phyloP scores from a whole-genome alignment of 1,140 invertebrate species.

The Anastrepha ludens region DNA sequence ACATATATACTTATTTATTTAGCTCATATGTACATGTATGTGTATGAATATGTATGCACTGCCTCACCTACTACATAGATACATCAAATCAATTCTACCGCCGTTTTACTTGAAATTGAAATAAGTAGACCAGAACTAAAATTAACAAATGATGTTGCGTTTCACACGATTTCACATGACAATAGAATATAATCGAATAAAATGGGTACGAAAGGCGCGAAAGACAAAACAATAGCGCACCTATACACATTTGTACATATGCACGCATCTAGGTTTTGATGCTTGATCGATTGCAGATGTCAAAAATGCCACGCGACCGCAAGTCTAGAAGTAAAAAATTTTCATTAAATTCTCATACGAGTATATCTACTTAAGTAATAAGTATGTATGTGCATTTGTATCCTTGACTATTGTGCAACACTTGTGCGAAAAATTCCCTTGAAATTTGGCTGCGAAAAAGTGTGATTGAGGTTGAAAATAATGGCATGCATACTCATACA shows the following conservation, averaged over 20 bases:
- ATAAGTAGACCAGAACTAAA: constrained; percentile 59
- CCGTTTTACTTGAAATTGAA: not conserved
- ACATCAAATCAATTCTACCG: not conserved
- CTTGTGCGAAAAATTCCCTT: constrained; percentile 50
- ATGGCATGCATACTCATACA: not conserved
- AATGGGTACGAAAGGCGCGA: not conserved
- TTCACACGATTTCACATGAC: constrained; percentile 56
- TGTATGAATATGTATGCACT: not conserved
- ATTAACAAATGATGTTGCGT: constrained; percentile 56
- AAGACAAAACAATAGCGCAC: not conserved
- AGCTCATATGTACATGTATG: not conserved
- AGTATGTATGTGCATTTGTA: not conserved
- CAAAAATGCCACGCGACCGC: constrained; percentile 60
- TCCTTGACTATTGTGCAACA: constrained; percentile 43
- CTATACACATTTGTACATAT: not conserved
- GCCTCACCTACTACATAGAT: not conserved
- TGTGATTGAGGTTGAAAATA: constrained; percentile 43
- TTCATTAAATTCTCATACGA: not conserved
- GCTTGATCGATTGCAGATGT: constrained; percentile 58
- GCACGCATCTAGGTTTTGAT: not conserved
- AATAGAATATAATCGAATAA: constrained; percentile 6
- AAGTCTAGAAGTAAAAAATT: constrained; percentile 3
- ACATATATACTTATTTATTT: not conserved
- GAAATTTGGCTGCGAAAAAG: constrained; percentile 34
- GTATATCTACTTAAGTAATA: not conserved